phyloP scores from a whole-genome alignment of 2,797 vertebrate species.

The Hippoglossus hippoglossus region DNA sequence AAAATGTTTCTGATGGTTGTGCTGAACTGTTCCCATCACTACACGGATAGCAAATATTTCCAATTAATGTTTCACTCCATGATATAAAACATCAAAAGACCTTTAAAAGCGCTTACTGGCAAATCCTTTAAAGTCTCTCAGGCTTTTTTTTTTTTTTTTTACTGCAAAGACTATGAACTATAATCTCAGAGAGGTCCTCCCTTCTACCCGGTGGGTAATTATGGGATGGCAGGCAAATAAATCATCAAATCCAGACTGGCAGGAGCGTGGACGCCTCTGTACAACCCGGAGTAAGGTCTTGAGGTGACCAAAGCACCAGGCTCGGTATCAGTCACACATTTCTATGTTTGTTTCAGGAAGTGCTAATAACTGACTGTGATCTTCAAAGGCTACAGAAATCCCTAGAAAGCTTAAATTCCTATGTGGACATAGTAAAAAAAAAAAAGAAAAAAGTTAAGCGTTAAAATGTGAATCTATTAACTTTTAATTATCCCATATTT shows the following conservation, averaged over 20 bases:
- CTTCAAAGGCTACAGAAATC: constrained; percentile 5
- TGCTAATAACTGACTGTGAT: constrained; percentile 38
- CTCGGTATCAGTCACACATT: constrained; percentile 42
- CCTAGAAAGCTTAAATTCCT: constrained; percentile 5
- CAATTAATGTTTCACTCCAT: constrained; percentile 51
- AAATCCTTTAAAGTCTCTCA: constrained; percentile 54
- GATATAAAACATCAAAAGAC: constrained; percentile 65
- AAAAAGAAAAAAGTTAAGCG: constrained; percentile 34
- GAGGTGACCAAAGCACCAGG: constrained; percentile 52
- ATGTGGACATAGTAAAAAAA: constrained; percentile 5
- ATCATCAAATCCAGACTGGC: constrained; percentile 58
- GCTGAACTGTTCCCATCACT: constrained; percentile 31
- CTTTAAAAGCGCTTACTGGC: constrained; percentile 55
- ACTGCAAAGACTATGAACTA: constrained; percentile 60
- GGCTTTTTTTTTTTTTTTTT: constrained; percentile 49
- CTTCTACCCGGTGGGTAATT: constrained; percentile 67
- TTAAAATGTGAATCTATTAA: constrained; percentile 26
- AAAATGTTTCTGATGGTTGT: constrained; percentile 35
- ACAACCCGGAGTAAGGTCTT: constrained; percentile 45
- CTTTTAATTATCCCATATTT: constrained; percentile 26
- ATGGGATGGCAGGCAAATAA: constrained; percentile 68
- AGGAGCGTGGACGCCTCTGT: constrained; percentile 47
- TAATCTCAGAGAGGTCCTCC: constrained; percentile 64
- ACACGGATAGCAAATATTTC: constrained; percentile 38
- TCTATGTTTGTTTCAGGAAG: constrained; percentile 44